Evolutionary conservation across 2,797 vertebrate genomes (phyloP), one percentile per base, ranked within the genome.

Genomic region (Paedocypris micromegethes): DNA sequence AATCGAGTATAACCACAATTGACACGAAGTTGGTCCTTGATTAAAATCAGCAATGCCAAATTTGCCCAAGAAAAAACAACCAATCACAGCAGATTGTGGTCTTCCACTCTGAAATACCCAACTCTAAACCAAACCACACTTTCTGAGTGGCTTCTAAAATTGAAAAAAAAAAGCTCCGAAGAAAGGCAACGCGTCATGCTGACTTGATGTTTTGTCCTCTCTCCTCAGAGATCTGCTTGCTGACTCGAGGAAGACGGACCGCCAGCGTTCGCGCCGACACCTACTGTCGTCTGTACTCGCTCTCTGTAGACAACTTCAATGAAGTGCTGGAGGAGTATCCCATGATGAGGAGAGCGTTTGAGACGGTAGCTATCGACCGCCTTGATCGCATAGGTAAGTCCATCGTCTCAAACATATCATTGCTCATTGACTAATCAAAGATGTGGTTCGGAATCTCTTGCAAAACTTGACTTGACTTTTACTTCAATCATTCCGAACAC

Each of bases 251-350:
- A 56, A 89, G 94, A 73, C 88, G 94, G 66, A 97, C 94, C 0
- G 94, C 94, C 65, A 97, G 92, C 0, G 94, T 96, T 37, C 89
- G 92, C 0, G 88, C 94, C 0, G 93, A 97, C 76, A 96, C 94
- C 70, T 97, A 97, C 85, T 96, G 92, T 72, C 91, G 91, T 23
- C 87, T 95, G 40, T 94, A 92, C 83, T 96, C 94, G 0, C 92
- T 96, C 44, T 94, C 93, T 0, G 94, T 96, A 85, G 94, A 96
- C 85, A 92, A 94, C 81, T 96, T 96, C 85, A 96, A 96, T 3
- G 94, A 95, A 83, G 94, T 96, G 68, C 83, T 96, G 78, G 94
- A 96, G 85, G 94, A 96, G 81, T 95, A 96, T 63, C 94, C 94
- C 63, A 95, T 95, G 94, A 96, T 96, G 94, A 88, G 94, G 73